Evolutionary conservation across 2,797 vertebrate genomes (phyloP).

Genomic region (Acipenser transmontanus): DNA sequence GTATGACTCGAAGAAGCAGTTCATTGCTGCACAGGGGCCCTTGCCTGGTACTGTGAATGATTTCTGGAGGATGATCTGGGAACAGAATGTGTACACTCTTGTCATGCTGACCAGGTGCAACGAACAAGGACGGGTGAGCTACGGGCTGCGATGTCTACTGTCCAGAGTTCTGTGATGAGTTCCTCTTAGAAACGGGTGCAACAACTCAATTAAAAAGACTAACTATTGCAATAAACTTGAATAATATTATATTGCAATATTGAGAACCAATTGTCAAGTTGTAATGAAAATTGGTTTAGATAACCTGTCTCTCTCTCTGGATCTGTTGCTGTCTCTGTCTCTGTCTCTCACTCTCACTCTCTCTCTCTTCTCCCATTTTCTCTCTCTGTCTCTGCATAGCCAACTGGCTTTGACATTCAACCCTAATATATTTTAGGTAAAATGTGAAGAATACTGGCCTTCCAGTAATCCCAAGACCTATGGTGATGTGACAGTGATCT

Average conservation of each 20-base stretch:
- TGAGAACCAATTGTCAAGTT: no score
- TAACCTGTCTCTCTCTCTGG: no score
- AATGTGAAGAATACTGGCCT: conserved; percentile 94
- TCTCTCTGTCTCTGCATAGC: no score
- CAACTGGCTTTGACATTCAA: neutral
- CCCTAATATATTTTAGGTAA: conserved; percentile 50
- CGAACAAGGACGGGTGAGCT: conserved; percentile 85
- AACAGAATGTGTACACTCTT: conserved; percentile 77
- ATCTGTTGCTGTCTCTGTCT: no score
- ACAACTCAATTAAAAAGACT: no score
- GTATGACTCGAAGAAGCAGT: conserved; percentile 80
- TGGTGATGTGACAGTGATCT: conserved; percentile 67
- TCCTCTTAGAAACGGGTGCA: no score
- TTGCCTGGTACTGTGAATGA: conserved; percentile 79
- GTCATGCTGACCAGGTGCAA: conserved; percentile 94
- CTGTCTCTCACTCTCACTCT: no score
- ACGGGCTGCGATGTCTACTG: neutral
- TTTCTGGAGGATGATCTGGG: conserved; percentile 97
- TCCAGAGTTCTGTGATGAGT: no score
- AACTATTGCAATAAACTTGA: no score
- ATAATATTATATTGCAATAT: no score
- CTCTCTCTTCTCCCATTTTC: no score
- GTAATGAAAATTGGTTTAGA: no score
- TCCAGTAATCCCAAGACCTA: conserved; percentile 58
- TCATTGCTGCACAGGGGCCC: conserved; percentile 92